Base-by-base conservation (phyloP, 2,797 vertebrate species). In the Amphiprion clarkii region DNA sequence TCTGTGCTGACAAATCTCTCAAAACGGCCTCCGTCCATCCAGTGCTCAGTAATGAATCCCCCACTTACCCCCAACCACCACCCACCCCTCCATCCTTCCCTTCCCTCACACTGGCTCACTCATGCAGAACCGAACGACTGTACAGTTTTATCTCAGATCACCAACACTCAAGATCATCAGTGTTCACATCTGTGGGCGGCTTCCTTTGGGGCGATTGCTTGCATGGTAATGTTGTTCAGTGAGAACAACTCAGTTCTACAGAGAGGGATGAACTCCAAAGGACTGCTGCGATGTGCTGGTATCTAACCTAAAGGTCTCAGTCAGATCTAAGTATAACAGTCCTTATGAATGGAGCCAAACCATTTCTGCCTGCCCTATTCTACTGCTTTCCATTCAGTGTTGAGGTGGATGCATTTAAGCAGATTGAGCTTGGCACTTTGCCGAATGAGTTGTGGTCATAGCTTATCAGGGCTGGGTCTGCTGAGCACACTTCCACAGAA, bases 91-190 rank as follows among this genome's bases (percentile, higher is more conserved):
- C 25, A 6, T 33, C 64, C 67, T 49, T 25, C 52, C 72, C 68
- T 67, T 56, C 62, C 52, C 77, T 76, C 31, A 46, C 71, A 53
- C 12, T 40, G n/a, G 61, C 29, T 80, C 85, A 65, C 78, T 93
- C 84, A 82, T 86, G 91, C 86, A 71, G 82, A 93, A 92, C 53
- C 73, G 87, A 86, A 81, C 55, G 68, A 80, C 83, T 83, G 82
- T 88, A 78, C 85, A 61, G 81, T 83, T 90, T 88, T 87, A 89
- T 93, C 91, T 90, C 76, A 75, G 57, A 92, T 93, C 87, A 89
- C 82, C 87, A 88, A 78, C 91, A 82, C 85, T 91, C 79, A 76
- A 81, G 84, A 92, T 94, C 87, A 89, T 91, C 85, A 78, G 79
- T 40, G 76, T 74, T 87, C 85, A 83, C 88, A 82, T 88, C 86